Evolutionary conservation across 2,888 invertebrate species (phyloP).

Genomic region (Mimumesa dahlbomi): DNA sequence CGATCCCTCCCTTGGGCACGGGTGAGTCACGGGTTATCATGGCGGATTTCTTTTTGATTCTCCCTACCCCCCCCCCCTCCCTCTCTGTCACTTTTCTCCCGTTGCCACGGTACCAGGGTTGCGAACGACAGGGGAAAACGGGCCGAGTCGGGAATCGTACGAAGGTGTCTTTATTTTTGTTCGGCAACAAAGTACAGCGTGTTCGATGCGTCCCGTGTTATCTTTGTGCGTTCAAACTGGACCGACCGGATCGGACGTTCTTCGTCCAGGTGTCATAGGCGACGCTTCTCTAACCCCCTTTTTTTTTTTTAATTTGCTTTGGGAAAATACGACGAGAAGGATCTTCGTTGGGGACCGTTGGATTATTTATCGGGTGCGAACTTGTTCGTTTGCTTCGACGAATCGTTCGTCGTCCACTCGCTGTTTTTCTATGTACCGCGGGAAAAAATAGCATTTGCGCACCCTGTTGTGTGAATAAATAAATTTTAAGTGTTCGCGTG

Average conservation of each 20-base stretch:
- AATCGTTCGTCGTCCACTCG: too few relatives aligned
- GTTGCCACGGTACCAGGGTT: slow-evolving; percentile 44
- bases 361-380: slow-evolving; percentile 32
- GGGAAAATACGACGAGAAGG: slow-evolving; percentile 33
- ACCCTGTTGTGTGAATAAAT: too few relatives aligned
- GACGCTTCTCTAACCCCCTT: slow-evolving; percentile 32
- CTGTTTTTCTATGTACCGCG: too few relatives aligned
- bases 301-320: slow-evolving; percentile 29
- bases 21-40: slow-evolving; percentile 58
- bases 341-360: slow-evolving; percentile 26
- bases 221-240: slow-evolving; percentile 43
- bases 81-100: too few relatives aligned
- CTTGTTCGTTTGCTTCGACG: slow-evolving; percentile 24
- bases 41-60: slow-evolving; percentile 42
- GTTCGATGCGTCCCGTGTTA: slow-evolving; percentile 26
- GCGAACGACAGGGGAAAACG: slow-evolving; percentile 11
- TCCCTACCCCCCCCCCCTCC: slow-evolving; percentile 9
- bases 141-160: slow-evolving; percentile 28
- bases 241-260: slow-evolving; percentile 42
- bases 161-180: slow-evolving; percentile 40
- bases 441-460: too few relatives aligned
- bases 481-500: too few relatives aligned
- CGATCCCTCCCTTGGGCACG: slow-evolving; percentile 44
- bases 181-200: slow-evolving; percentile 12
- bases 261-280: slow-evolving; percentile 42